phyloP scores from a whole-genome alignment of 2,113 vertebrate species.

The Calidris pugnax region DNA sequence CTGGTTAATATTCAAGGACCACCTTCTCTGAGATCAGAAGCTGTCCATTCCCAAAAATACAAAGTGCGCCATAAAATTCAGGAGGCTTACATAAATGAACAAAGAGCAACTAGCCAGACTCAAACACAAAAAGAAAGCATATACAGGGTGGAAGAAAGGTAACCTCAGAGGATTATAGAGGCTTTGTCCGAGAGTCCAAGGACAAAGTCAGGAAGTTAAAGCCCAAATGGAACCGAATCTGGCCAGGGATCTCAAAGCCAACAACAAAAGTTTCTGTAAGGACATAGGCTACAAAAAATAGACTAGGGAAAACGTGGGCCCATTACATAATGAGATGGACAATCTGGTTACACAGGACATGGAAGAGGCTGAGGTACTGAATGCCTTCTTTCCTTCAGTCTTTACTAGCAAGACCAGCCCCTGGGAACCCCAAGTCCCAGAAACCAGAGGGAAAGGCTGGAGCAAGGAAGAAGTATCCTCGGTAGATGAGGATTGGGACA shows the following conservation, averaged over 20 bases:
- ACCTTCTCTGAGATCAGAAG: not conserved
- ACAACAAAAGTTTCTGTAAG: not conserved
- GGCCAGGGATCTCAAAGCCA: not conserved
- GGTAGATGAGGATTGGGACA: not conserved
- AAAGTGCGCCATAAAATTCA: not conserved
- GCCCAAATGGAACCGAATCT: not conserved
- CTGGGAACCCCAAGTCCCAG: too few species aligned
- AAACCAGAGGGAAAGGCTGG: not conserved
- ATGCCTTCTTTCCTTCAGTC: not conserved
- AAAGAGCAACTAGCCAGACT: not conserved
- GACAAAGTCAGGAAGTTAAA: not conserved
- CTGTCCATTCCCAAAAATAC: not conserved
- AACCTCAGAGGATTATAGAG: not conserved
- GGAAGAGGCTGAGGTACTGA: not conserved
- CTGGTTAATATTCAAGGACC: not conserved
- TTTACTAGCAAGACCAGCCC: not conserved
- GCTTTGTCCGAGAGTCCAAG: not conserved
- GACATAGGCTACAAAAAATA: not conserved
- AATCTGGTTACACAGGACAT: not conserved
- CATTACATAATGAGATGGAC: rapidly evolving
- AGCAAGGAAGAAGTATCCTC: not conserved
- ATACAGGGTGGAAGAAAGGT: not conserved
- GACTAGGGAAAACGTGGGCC: not conserved
- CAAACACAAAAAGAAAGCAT: not conserved
- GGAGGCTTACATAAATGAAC: not conserved